Evolutionary conservation across 2,888 invertebrate species (phyloP).

Genomic region (Chrysolina haemoptera): DNA sequence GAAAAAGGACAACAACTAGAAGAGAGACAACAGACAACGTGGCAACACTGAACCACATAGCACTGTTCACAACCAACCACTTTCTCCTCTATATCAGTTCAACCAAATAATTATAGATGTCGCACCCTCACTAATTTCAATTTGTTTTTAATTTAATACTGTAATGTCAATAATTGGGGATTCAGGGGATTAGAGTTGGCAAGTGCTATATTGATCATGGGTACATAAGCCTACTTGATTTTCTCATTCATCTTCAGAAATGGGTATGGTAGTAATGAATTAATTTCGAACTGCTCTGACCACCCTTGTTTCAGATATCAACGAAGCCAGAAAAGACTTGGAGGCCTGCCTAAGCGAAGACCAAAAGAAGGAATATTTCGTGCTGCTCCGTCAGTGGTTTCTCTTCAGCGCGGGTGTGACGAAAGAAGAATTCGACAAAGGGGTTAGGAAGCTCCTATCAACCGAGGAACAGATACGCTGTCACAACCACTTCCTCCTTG

Average conservation of each 20-base stretch:
- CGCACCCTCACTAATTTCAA: too few species aligned
- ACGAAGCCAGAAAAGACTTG: constrained; percentile 75
- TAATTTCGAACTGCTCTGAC: not conserved
- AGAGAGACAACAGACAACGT: too few species aligned
- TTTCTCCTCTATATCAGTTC: too few species aligned
- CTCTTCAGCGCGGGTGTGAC: constrained; percentile 80
- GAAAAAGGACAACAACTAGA: too few species aligned
- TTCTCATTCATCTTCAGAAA: not conserved
- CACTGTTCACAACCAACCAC: too few species aligned
- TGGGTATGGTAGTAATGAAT: not conserved
- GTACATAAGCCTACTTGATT: too few species aligned
- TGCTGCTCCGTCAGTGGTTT: constrained; percentile 81
- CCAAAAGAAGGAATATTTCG: constrained; percentile 78
- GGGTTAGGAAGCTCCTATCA: constrained; percentile 82
- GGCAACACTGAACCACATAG: too few species aligned
- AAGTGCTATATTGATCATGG: too few species aligned
- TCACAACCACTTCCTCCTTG: constrained; percentile 88
- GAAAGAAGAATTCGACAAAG: constrained; percentile 87
- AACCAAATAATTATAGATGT: too few species aligned
- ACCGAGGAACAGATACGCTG: constrained; percentile 81
- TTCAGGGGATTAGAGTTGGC: too few species aligned
- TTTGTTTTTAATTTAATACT: too few species aligned
- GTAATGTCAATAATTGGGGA: too few species aligned
- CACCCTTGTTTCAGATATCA: constrained; percentile 65
- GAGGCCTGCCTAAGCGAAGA: constrained; percentile 79